These are phyloP conservation scores for Perizoma flavofasciatum DNA, from an alignment of 2,888 invertebrate genomes.

Conservation along the genomic window DNA sequence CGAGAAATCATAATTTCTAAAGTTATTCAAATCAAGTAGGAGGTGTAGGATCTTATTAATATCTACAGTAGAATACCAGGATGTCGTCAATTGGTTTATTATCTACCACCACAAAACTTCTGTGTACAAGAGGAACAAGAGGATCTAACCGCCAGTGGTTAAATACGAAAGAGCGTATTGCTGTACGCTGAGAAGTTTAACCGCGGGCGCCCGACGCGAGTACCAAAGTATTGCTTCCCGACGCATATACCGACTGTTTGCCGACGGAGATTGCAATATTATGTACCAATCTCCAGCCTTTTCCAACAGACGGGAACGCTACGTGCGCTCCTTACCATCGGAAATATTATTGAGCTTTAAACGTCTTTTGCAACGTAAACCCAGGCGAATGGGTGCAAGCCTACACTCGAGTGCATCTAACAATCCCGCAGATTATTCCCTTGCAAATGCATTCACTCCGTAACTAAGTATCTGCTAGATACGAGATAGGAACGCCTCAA, in stretches of 20 bases:
- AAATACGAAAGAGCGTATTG: constrained; percentile 76
- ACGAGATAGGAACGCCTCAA: constrained; percentile 10
- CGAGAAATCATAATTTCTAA: too few species aligned
- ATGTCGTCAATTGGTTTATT: too few species aligned
- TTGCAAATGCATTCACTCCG: constrained; percentile 13
- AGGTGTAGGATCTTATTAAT: too few species aligned
- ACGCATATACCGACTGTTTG: constrained; percentile 69
- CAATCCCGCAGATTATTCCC: constrained; percentile 25
- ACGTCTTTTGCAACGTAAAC: constrained; percentile 46
- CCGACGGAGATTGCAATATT: constrained; percentile 77
- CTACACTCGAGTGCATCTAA: constrained; percentile 12
- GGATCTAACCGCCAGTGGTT: constrained; percentile 64
- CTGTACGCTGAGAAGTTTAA: constrained; percentile 71
- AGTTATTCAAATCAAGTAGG: too few species aligned
- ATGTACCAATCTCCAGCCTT: constrained; percentile 71
- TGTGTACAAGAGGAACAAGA: constrained; percentile 38
- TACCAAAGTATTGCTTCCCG: constrained; percentile 64
- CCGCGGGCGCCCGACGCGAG: constrained; percentile 62
- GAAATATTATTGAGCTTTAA: constrained; percentile 64
- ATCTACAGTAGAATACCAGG: too few species aligned
- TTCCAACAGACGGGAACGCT: constrained; percentile 57
- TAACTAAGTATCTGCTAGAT: constrained; percentile 1
- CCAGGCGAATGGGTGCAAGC: constrained; percentile 30
- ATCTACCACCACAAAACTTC: too few species aligned
- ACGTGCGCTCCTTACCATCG: constrained; percentile 56